These are phyloP conservation scores for Typhlichthys eigenmanni DNA, from an alignment of 2,797 vertebrate genomes.

Conservation along the genomic window DNA sequence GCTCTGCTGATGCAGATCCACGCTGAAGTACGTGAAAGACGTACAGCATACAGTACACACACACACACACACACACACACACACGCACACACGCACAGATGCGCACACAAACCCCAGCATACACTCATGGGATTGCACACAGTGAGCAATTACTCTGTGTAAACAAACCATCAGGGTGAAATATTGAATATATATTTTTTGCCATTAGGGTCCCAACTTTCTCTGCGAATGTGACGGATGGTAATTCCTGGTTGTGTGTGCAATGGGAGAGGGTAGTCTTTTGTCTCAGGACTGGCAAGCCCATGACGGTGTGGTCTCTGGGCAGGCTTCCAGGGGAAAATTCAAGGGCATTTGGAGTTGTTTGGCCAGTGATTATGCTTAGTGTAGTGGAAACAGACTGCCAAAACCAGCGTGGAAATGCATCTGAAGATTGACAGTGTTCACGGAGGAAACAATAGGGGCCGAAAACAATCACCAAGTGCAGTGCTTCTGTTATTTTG, in stretches of 20 bases:
- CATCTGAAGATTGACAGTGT: conserved; percentile 54
- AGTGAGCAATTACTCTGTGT: conserved; percentile 18
- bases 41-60: conserved; percentile 20
- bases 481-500: conserved; percentile 52
- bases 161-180: conserved; percentile 23
- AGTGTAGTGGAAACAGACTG: conserved; percentile 51
- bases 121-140: not conserved
- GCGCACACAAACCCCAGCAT: not conserved
- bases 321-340: conserved; percentile 67
- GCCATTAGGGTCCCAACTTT: conserved; percentile 38
- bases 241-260: conserved; percentile 32
- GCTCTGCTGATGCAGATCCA: conserved; percentile 20
- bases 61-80: conserved; percentile 4
- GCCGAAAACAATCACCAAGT: conserved; percentile 58
- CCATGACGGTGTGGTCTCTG: conserved; percentile 54
- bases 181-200: conserved; percentile 24
- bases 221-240: conserved; percentile 45
- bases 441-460: conserved; percentile 55
- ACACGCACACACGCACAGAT: conserved; percentile 13
- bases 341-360: conserved; percentile 69
- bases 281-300: conserved; percentile 63
- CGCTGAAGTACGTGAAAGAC: conserved; percentile 1
- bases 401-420: conserved; percentile 65
- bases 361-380: conserved; percentile 56
- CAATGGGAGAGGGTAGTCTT: conserved; percentile 56